Evolutionary conservation across 2,888 invertebrate genomes (phyloP), one percentile per base, ranked within the genome.

Genomic region (Dynastes maya): DNA sequence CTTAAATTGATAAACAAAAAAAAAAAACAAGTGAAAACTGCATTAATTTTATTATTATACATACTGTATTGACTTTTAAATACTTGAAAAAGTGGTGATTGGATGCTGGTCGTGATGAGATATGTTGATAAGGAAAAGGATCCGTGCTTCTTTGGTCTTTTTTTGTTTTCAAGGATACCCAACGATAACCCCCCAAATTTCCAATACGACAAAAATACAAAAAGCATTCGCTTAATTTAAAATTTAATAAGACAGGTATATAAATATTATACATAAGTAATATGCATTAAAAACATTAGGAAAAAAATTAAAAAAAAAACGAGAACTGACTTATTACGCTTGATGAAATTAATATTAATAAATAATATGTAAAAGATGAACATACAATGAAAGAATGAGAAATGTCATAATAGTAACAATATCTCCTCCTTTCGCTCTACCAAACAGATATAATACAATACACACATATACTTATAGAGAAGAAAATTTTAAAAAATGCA

Each of bases 271-370:
- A 81, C 80, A 81, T 79, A 79, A 78, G 37, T 78, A 78, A 65
- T 77, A 79, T 79, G 79, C 70, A 78, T 76, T 79, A 51, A 67
- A 71, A 37, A 45, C 22, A 37, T 40, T n/a, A 45, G 22, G n/a
- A 37, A 37, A 37, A 65, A 65, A 37, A 37, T 37, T 37, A 5
- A 45, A 45, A 45, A 45, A 45, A 8, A 67, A 67, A 27, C 61
- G 80, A 78, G 81, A 81, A 82, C 81, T 80, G 80, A 81, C 80
- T 80, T 82, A 85, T 84, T 87, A 86, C 86, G 87, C 87, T 86
- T 87, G 84, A 83, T 84, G 81, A 84, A 49, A 70, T 27, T 70
- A 70, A 67, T 40, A 67, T 45, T 45, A 63, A 63, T 29, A 11
- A 63, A 29, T 27, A 58, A 58, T 22, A 58, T 55, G 22, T 58